Evolutionary conservation across 2,797 vertebrate species (phyloP).

Genomic region (Helostoma temminkii): DNA sequence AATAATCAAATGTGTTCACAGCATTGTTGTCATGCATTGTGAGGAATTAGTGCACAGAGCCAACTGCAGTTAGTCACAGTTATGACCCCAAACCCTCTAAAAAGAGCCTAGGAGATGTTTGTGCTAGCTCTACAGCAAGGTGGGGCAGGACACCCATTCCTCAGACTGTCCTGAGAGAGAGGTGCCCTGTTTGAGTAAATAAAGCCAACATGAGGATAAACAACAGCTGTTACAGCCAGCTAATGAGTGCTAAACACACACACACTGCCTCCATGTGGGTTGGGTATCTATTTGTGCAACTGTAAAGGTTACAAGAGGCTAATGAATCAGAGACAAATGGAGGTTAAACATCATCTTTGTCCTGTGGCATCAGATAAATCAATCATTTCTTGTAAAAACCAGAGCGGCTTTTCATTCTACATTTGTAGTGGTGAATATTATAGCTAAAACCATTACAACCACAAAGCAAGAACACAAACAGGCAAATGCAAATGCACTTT

Average conservation of each 20-base stretch:
- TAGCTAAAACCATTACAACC: constrained; percentile 35
- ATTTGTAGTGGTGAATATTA: constrained; percentile 21
- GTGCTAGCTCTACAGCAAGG: constrained; percentile 38
- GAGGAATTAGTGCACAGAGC: constrained; percentile 53
- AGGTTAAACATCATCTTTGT: constrained; percentile 70
- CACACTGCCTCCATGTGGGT: constrained; percentile 39
- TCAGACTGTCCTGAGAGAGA: constrained; percentile 64
- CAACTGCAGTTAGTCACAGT: constrained; percentile 64
- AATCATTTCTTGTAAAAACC: constrained; percentile 16
- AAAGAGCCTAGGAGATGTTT: constrained; percentile 73
- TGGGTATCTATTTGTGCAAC: constrained; percentile 62
- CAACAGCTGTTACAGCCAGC: constrained; percentile 85
- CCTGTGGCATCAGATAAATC: constrained; percentile 58
- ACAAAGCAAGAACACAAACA: constrained; percentile 49
- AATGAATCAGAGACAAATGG: constrained; percentile 65
- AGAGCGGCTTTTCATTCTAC: constrained; percentile 43
- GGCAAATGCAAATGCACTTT: constrained; percentile 49
- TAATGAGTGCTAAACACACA: constrained; percentile 44
- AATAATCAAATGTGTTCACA: not conserved
- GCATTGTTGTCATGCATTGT: constrained; percentile 57
- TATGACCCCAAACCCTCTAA: constrained; percentile 70
- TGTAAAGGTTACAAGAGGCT: constrained; percentile 71
- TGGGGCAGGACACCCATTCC: constrained; percentile 40
- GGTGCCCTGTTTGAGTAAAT: constrained; percentile 89
- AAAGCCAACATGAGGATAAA: constrained; percentile 87